phyloP scores from a whole-genome alignment of 1,140 invertebrate genomes.

The Drosophila nikananu region DNA sequence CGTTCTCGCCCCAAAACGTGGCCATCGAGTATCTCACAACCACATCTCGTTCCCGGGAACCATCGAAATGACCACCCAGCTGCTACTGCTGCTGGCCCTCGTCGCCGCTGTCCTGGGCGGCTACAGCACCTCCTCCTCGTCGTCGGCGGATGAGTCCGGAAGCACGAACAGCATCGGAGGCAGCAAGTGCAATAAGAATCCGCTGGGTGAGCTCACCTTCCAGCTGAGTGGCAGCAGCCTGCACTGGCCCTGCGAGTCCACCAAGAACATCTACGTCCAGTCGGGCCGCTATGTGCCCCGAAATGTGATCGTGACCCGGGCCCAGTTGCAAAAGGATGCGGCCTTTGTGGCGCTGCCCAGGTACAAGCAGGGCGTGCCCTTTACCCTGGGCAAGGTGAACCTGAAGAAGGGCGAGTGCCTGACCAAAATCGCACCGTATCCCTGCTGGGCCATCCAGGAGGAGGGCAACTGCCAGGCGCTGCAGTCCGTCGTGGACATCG shows the following conservation, averaged over 20 bases:
- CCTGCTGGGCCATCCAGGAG: constrained; percentile 88
- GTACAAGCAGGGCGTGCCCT: constrained; percentile 87
- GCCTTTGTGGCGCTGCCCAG: constrained; percentile 87
- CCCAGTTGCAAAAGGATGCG: constrained; percentile 87
- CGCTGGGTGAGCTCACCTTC: constrained; percentile 79
- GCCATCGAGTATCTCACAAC: constrained; percentile 4
- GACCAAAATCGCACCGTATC: constrained; percentile 87
- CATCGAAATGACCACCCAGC: constrained; percentile 32
- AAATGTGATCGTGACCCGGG: constrained; percentile 88
- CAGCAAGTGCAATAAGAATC: constrained; percentile 70
- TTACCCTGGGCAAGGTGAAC: constrained; percentile 87
- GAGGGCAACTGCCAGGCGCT: constrained; percentile 88
- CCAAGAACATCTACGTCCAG: constrained; percentile 87
- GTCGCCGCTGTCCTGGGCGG: constrained; percentile 10
- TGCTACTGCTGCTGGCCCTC: constrained; percentile 26
- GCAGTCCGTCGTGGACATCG: constrained; percentile 88
- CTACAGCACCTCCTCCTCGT: constrained; percentile 51
- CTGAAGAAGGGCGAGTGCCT: constrained; percentile 86
- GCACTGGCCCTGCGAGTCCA: constrained; percentile 87
- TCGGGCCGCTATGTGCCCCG: constrained; percentile 87
- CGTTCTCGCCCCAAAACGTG: constrained; percentile 29
- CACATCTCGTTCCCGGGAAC: neutral
- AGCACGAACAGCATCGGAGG: constrained; percentile 47
- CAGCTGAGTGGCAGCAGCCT: constrained; percentile 86
- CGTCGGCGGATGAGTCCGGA: constrained; percentile 15